phyloP scores from a whole-genome alignment of 1,140 invertebrate genomes.

The Zaprionus ghesquierei region DNA sequence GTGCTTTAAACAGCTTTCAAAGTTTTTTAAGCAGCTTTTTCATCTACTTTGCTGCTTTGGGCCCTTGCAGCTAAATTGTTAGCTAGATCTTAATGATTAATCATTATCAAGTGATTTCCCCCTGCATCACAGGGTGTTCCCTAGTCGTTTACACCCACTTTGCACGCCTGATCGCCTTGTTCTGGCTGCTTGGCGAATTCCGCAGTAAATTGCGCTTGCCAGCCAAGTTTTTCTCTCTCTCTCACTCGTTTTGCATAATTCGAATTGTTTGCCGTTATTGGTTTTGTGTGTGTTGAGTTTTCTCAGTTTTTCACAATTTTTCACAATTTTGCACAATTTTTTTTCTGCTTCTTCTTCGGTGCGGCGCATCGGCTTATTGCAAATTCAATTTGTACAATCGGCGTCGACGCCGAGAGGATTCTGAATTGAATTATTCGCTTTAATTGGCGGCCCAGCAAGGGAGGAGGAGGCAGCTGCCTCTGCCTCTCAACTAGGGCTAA shows the following conservation, averaged over 20 bases:
- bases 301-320: conserved; percentile 20
- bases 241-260: conserved; percentile 53
- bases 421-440: conserved; percentile 37
- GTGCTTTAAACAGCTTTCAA: background rate
- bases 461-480: background rate
- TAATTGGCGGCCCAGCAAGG: conserved; percentile 22
- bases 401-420: background rate
- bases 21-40: background rate
- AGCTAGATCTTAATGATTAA: background rate
- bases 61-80: background rate
- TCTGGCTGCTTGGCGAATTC: conserved; percentile 38
- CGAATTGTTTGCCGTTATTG: conserved; percentile 65
- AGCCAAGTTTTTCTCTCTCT: conserved; percentile 15
- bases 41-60: background rate
- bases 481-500: background rate
- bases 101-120: too few species aligned
- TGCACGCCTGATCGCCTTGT: background rate
- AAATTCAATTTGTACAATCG: conserved; percentile 41
- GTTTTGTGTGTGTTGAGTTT: conserved; percentile 48
- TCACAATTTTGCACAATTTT: conserved; percentile 15
- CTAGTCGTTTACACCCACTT: background rate
- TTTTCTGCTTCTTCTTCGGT: background rate
- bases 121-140: background rate
- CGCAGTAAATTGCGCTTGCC: conserved; percentile 64
- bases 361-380: conserved; percentile 20